Evolutionary conservation across 2,888 invertebrate genomes (phyloP).

Genomic region (Pristionchus mayeri): DNA sequence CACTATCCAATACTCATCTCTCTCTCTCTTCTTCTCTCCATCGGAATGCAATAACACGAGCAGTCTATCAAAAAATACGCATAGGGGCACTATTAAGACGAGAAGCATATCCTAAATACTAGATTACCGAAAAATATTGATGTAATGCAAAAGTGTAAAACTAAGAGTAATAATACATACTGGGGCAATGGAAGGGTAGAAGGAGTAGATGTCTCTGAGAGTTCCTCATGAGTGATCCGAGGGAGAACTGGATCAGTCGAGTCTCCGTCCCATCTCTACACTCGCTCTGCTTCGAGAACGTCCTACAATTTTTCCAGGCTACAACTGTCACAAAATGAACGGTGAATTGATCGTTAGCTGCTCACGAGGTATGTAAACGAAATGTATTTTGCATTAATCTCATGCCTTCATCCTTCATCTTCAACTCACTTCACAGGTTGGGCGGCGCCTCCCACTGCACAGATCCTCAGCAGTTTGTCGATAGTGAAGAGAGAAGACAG

Average conservation of each 20-base stretch:
- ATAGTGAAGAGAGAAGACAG: conserved; percentile 58
- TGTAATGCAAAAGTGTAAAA: neutral
- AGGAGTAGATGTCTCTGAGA: conserved; percentile 55
- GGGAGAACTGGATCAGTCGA: conserved; percentile 50
- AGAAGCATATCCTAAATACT: neutral
- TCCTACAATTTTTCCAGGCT: conserved; percentile 1
- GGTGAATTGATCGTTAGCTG: too few relatives aligned
- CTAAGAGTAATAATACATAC: neutral
- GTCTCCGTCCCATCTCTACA: conserved; percentile 36
- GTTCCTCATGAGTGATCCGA: conserved; percentile 52
- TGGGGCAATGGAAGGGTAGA: conserved; percentile 47
- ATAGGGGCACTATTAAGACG: neutral
- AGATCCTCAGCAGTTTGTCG: conserved; percentile 56
- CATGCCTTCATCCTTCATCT: too few relatives aligned
- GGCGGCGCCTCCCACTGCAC: conserved; percentile 39
- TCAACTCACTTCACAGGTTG: conserved; percentile 15
- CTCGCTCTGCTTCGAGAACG: neutral
- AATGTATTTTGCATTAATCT: too few relatives aligned
- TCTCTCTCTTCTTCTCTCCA: neutral
- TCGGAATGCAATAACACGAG: conserved; percentile 3
- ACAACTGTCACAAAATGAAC: too few relatives aligned
- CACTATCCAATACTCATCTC: neutral
- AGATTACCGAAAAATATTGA: neutral
- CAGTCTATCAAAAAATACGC: neutral
- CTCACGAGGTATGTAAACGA: too few relatives aligned